Conservation (phyloP, 2,888 invertebrate genomes). For the Rhimphoctona megacephalus region DNA sequence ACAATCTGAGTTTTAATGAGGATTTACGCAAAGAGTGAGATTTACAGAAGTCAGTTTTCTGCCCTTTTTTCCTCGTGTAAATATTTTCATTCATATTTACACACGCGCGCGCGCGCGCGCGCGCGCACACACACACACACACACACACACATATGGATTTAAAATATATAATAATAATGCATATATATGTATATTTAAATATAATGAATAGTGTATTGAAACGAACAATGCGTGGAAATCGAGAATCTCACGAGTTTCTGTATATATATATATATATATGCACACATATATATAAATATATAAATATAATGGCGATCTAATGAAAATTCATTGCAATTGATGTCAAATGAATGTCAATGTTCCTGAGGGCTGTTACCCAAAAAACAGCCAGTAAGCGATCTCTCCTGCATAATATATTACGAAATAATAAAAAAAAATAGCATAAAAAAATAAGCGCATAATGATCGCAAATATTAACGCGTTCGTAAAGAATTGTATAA, state of each 20-base stretch:
- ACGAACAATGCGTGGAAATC: neutral
- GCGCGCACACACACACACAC: too few species aligned
- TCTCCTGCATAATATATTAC: constrained; percentile 77
- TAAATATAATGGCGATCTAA: constrained; percentile 53
- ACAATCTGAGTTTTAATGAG: constrained; percentile 76
- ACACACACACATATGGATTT: neutral
- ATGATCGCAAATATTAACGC: constrained; percentile 10
- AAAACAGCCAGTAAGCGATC: constrained; percentile 80
- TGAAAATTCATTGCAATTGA: constrained; percentile 17
- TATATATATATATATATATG: constrained; percentile 48
- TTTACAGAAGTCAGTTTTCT: constrained; percentile 12
- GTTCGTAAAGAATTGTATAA: neutral
- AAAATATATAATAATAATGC: too few species aligned
- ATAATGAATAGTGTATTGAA: neutral
- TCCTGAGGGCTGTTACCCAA: constrained; percentile 79
- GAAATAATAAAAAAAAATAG: neutral
- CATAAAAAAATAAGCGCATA: constrained; percentile 19
- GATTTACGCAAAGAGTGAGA: constrained; percentile 37
- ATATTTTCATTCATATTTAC: constrained; percentile 18
- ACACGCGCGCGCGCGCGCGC: neutral
- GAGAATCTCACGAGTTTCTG: constrained; percentile 4
- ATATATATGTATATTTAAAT: neutral
- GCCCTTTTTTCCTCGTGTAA: constrained; percentile 26
- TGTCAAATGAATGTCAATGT: constrained; percentile 80
- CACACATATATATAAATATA: constrained; percentile 44